These are phyloP conservation scores for Luperina testacea DNA, from an alignment of 2,888 invertebrate species.

Conservation along the genomic window DNA sequence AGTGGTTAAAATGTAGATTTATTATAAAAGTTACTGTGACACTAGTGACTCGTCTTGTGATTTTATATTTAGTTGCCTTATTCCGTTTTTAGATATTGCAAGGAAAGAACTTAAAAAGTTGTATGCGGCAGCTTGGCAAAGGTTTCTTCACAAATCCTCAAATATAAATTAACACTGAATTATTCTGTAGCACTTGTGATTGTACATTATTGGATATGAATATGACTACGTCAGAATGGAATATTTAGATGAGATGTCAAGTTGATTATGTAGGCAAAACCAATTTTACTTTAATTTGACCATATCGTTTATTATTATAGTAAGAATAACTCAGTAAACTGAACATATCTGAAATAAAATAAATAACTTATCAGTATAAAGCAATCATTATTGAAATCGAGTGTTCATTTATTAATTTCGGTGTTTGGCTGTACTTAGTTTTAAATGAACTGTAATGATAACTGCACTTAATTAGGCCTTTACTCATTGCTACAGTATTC, in stretches of 20 bases:
- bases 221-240: conserved; percentile 14
- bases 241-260: not conserved
- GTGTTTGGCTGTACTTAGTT: conserved; percentile 43
- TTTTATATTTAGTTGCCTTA: conserved; percentile 70
- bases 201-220: conserved; percentile 20
- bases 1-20: conserved; percentile 75
- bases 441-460: conserved; percentile 29
- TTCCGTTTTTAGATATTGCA: conserved; percentile 53
- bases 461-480: conserved; percentile 26
- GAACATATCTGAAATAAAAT: conserved; percentile 66
- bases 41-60: conserved; percentile 74
- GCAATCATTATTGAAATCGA: conserved; percentile 52
- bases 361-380: conserved; percentile 45
- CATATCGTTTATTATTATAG: conserved; percentile 55
- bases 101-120: conserved; percentile 47
- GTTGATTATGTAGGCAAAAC: conserved; percentile 17
- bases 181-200: conserved; percentile 59
- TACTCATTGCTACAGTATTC: conserved; percentile 59
- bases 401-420: conserved; percentile 48
- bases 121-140: conserved; percentile 25
- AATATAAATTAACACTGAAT: conserved; percentile 19
- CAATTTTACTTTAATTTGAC: conserved; percentile 54
- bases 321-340: conserved; percentile 55
- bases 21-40: conserved; percentile 72
- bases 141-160: conserved; percentile 24